Evolutionary conservation across 2,113 vertebrate genomes (phyloP), one percentile per base, ranked within the genome.

Genomic region (Peucedramus taeniatus): DNA sequence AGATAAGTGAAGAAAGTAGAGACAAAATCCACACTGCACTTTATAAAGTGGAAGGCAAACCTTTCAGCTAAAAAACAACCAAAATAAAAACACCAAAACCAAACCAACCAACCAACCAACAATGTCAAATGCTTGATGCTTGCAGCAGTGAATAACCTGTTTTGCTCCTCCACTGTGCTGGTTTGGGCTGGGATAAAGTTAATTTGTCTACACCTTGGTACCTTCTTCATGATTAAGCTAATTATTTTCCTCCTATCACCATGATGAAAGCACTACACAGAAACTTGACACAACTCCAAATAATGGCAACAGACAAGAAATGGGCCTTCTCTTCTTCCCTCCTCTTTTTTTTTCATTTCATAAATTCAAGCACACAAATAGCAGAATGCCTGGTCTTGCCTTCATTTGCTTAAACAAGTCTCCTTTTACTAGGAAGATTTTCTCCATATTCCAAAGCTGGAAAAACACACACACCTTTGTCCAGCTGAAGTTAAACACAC

Each of bases 261-360:
- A 59, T 7, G n/a, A 83, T 63, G 81, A 81, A 93, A 89, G 37
- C 35, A 82, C 26, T 13, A 35, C 6, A 19, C 6, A 57, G 64
- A 94, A 89, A 91, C 15, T 20, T 24, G 10, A 79, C 19, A 65
- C 26, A 45, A 37, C 6, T 70, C 21, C 68, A 72, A 89, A 68
- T 17, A 68, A 71, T 1, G 3, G 53, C 54, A 69, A 47, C 3
- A 80, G 37, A 84, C 10, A 59, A 76, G 33, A 83, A 84, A 75
- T 1, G 4, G 1, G 15, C 8, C 10, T 15, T 6, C 14, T 78
- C 33, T 21, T 44, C 6, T 47, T 60, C 30, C 13, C 7, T 4
- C 6, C 20, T 20, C 3, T 37, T 35, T 30, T 74, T 49, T 68
- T 80, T 83, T 7, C 13, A 45, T 60, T 83, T 86, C 60, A 42